These are phyloP conservation scores for Chironomus striatipennis DNA, from an alignment of 1,140 invertebrate species.

Conservation along the genomic window DNA sequence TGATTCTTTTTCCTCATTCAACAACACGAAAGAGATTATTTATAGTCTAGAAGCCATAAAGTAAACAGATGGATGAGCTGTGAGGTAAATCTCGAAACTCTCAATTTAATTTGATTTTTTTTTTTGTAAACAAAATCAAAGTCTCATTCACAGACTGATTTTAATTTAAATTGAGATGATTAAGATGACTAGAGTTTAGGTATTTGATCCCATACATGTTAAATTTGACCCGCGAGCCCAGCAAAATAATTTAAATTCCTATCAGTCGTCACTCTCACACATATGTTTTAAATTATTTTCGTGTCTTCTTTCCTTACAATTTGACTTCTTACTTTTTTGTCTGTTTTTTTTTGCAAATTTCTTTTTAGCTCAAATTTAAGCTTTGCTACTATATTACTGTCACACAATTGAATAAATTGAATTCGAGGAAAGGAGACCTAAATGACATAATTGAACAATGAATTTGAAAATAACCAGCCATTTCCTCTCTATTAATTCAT, in stretches of 20 bases:
- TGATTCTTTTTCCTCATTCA: too few species aligned
- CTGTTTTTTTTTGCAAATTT: neutral
- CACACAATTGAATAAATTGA: neutral
- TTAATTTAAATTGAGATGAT: neutral
- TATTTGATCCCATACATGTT: neutral
- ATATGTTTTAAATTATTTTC: neutral
- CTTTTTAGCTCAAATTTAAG: neutral
- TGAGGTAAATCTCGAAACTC: neutral
- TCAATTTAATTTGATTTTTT: neutral
- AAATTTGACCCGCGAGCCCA: neutral
- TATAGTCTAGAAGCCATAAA: neutral
- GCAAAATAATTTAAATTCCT: neutral
- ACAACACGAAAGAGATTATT: neutral
- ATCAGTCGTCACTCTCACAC: neutral
- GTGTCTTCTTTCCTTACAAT: neutral
- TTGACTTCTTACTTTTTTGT: neutral
- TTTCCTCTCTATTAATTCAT: neutral
- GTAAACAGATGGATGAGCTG: neutral
- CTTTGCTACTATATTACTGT: neutral
- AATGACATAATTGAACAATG: neutral
- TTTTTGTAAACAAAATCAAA: neutral
- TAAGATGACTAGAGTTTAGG: neutral
- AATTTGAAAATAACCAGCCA: neutral
- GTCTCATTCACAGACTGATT: neutral
- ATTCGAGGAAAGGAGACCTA: neutral